Conservation (phyloP, 2,113 vertebrate species). For the Pagrus major region DNA sequence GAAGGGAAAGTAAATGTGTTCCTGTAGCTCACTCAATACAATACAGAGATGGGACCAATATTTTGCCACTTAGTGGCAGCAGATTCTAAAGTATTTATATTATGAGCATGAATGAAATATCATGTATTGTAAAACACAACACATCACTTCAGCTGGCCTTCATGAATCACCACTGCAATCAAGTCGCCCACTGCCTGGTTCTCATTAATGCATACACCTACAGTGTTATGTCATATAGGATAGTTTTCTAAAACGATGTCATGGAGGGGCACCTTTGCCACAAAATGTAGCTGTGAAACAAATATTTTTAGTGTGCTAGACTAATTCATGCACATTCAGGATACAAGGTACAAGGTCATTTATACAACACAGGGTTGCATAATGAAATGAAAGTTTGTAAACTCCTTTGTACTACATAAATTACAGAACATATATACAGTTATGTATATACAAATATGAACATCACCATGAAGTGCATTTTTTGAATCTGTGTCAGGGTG, state of each 20-base stretch:
- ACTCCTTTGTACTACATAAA: too few relatives aligned
- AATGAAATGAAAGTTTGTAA: too few relatives aligned
- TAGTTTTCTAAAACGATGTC: neutral
- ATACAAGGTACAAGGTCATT: too few relatives aligned
- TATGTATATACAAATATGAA: too few relatives aligned
- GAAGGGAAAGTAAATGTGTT: slow-evolving; percentile 24
- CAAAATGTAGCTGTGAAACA: too few relatives aligned
- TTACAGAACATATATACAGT: too few relatives aligned
- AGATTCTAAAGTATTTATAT: slow-evolving; percentile 21
- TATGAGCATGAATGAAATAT: slow-evolving; percentile 13
- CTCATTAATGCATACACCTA: neutral
- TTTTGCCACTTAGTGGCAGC: slow-evolving; percentile 57
- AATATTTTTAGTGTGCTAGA: too few relatives aligned
- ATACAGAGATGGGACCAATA: neutral
- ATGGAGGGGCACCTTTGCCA: too few relatives aligned
- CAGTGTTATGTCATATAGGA: neutral
- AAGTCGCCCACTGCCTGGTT: slow-evolving; percentile 2
- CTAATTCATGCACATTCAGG: too few relatives aligned
- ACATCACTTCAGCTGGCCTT: neutral
- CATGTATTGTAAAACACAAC: neutral
- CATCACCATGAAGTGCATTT: too few relatives aligned
- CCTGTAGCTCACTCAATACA: neutral
- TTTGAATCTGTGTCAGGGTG: too few relatives aligned
- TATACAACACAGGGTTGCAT: too few relatives aligned
- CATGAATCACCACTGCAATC: slow-evolving; percentile 18